Conservation (phyloP, 2,888 invertebrate species). For the Pollenia amentaria region DNA sequence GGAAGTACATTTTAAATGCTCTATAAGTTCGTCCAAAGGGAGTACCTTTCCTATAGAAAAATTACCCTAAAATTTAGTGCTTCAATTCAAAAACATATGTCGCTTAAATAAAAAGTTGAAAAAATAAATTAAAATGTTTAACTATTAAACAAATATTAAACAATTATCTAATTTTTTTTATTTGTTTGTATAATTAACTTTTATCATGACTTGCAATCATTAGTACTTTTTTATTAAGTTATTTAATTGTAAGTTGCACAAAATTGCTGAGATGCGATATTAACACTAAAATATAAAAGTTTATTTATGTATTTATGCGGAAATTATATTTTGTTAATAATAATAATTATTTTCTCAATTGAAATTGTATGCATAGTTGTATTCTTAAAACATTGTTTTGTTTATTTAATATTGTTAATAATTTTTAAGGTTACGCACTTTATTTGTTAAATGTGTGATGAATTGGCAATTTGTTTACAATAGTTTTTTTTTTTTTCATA, state of each 20-base stretch:
- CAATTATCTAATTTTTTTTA: not conserved
- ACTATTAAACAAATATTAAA: not conserved
- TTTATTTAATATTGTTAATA: constrained; percentile 2
- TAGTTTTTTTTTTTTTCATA: not conserved
- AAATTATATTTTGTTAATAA: constrained; percentile 44
- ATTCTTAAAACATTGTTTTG: constrained; percentile 30
- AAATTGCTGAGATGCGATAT: constrained; percentile 8
- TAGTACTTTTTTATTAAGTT: constrained; percentile 7
- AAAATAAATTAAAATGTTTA: not conserved
- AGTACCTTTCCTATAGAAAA: too few relatives aligned
- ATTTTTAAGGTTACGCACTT: constrained; percentile 71
- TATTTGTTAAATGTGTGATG: constrained; percentile 62
- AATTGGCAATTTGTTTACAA: constrained; percentile 61
- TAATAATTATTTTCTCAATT: constrained; percentile 14
- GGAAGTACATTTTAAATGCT: too few relatives aligned
- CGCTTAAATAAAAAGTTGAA: not conserved
- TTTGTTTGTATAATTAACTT: constrained; percentile 36
- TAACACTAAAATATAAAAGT: constrained; percentile 30
- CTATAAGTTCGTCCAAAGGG: too few relatives aligned
- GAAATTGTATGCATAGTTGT: constrained; percentile 35
- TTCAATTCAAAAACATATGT: too few relatives aligned
- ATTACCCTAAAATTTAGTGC: too few relatives aligned
- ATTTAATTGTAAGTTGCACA: constrained; percentile 27
- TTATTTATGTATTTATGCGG: constrained; percentile 50
- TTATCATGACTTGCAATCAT: constrained; percentile 45